Evolutionary conservation across 2,113 vertebrate genomes (phyloP).

Genomic region (Otis tarda): DNA sequence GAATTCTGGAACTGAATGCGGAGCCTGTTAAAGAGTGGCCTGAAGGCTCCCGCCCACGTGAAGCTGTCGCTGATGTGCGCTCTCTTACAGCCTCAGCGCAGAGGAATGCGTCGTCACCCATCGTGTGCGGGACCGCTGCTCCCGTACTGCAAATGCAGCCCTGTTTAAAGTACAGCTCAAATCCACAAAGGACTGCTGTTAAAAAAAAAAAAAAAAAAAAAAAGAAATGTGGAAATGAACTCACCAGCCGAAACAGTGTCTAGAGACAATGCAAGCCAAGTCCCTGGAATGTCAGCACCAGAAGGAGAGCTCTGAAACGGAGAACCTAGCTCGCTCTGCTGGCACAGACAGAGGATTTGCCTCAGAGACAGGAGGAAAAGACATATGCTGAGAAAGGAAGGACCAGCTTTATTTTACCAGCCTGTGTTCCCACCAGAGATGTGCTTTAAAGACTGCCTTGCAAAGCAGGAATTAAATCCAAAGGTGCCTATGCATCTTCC

Average conservation of each 20-base stretch:
- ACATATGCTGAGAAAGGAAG: conserved; percentile 46
- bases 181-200: background rate
- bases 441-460: conserved; percentile 41
- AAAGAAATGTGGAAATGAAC: background rate
- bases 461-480: conserved; percentile 57
- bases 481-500: conserved; percentile 42
- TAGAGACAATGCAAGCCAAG: conserved; percentile 28
- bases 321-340: conserved; percentile 27
- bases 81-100: background rate
- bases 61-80: background rate
- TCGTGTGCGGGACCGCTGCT: background rate
- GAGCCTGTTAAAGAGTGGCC: background rate
- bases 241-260: conserved; percentile 30
- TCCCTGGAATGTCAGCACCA: conserved; percentile 38
- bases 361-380: conserved; percentile 36
- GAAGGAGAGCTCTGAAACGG: conserved; percentile 1
- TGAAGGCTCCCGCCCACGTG: background rate
- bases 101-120: background rate
- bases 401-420: conserved; percentile 63
- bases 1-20: conserved; percentile 50
- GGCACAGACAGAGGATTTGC: conserved; percentile 23
- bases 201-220: background rate
- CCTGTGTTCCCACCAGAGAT: conserved; percentile 45
- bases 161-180: background rate
- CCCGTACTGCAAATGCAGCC: background rate